These are phyloP conservation scores for Galagoides demidoff DNA, from an alignment of 2,797 vertebrate genomes.

Conservation along the genomic window DNA sequence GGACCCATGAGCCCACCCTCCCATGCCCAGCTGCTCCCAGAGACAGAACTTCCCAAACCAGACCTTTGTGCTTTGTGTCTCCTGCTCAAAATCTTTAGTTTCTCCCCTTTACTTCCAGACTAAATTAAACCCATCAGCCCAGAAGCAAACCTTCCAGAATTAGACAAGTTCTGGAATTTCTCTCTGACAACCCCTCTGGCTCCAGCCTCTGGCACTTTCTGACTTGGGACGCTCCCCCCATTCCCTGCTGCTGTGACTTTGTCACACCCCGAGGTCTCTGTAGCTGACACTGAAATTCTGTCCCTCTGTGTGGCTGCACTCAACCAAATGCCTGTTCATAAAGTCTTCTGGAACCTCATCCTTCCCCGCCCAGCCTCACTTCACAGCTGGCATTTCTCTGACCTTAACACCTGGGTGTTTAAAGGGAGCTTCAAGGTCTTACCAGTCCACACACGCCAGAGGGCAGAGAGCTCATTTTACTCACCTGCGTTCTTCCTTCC, in stretches of 20 bases:
- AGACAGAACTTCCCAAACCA: rapidly evolving
- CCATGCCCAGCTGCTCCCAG: background rate
- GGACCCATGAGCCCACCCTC: rapidly evolving
- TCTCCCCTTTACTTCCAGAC: background rate
- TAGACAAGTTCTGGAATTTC: background rate
- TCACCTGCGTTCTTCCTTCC: rapidly evolving
- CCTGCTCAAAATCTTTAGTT: background rate
- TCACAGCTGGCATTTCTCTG: background rate
- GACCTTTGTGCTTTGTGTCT: background rate
- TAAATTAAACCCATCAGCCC: background rate
- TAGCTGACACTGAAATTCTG: rapidly evolving
- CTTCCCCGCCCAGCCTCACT: background rate
- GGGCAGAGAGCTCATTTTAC: background rate
- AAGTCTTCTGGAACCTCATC: rapidly evolving
- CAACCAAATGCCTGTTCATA: background rate
- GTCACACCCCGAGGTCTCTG: rapidly evolving
- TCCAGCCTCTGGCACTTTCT: rapidly evolving
- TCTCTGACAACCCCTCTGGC: too few species aligned
- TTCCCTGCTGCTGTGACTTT: rapidly evolving
- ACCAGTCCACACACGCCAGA: too few species aligned
- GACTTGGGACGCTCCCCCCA: background rate
- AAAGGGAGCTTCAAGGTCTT: rapidly evolving
- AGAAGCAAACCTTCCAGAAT: background rate
- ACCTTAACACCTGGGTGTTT: rapidly evolving
- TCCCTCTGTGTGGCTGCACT: background rate